Percentiles rank a stretch among this genome's conserved stretches.
phyloP scores from a whole-genome alignment of 1,140 invertebrate species.

The Gonioctena quinquepunctata region DNA sequence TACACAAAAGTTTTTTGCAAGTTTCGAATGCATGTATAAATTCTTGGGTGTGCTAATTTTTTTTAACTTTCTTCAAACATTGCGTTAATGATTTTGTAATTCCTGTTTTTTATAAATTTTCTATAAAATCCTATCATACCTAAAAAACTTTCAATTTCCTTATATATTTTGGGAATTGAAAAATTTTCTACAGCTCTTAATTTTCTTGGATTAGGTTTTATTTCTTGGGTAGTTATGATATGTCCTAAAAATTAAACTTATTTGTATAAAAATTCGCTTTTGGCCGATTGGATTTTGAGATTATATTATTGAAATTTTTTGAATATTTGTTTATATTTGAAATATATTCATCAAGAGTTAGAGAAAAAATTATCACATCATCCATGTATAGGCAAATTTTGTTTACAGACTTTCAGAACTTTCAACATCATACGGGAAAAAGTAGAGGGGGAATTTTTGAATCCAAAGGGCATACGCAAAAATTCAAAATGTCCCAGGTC shows the following conservation, averaged over 20 bases:
- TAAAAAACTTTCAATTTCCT: too few relatives aligned
- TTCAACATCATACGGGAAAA: too few relatives aligned
- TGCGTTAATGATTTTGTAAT: background rate
- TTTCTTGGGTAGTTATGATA: background rate
- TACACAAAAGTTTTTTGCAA: background rate
- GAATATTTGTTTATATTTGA: background rate
- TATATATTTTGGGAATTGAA: background rate
- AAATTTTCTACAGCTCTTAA: background rate
- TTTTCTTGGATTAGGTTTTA: background rate
- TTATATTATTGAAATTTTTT: background rate
- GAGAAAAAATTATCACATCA: too few relatives aligned
- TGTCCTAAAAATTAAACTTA: background rate
- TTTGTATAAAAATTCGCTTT: background rate
- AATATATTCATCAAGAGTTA: too few relatives aligned
- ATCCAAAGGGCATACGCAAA: too few relatives aligned
- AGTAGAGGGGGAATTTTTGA: too few relatives aligned
- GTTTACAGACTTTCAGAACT: too few relatives aligned
- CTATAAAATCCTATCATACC: background rate
- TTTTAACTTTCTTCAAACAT: background rate
- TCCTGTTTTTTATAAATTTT: slow-evolving; percentile 1
- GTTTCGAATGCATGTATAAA: background rate
- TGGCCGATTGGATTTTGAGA: background rate
- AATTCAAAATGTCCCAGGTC: too few relatives aligned
- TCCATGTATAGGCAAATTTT: too few relatives aligned
- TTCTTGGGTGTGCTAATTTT: too few relatives aligned